Evolutionary conservation across 2,113 vertebrate species (phyloP).

Genomic region (Peucedramus taeniatus): DNA sequence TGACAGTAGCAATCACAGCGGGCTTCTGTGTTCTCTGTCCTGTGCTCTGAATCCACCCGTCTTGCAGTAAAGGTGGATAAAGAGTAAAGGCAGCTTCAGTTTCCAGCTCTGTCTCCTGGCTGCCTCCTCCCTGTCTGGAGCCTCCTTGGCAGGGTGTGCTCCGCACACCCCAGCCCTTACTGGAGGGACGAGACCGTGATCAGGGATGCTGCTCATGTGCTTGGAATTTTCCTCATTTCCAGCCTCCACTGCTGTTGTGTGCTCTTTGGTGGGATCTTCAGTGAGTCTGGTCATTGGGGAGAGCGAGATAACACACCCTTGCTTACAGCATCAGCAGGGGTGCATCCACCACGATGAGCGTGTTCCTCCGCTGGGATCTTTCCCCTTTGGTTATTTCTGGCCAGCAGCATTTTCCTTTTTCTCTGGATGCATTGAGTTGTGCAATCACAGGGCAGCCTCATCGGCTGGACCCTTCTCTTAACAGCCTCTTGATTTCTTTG

Average conservation of each 20-base stretch:
- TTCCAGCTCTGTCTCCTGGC: not conserved
- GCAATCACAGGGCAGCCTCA: not conserved
- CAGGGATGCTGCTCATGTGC: not conserved
- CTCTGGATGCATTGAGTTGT: not conserved
- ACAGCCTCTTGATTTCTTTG: not conserved
- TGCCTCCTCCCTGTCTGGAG: not conserved
- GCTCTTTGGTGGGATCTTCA: not conserved
- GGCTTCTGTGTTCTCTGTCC: not conserved
- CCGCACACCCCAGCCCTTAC: not conserved
- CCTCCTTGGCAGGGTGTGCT: not conserved
- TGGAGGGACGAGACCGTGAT: not conserved
- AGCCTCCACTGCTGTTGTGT: not conserved
- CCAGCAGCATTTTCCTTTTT: not conserved
- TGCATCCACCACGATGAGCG: not conserved
- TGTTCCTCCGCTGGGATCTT: not conserved
- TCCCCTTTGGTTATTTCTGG: not conserved
- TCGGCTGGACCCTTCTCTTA: not conserved
- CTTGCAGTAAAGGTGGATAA: not conserved
- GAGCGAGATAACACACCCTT: not conserved
- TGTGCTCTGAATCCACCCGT: not conserved
- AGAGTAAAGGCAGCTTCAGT: not conserved
- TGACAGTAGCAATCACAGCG: not conserved
- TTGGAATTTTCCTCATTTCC: conserved; percentile 11
- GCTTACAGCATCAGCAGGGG: not conserved
- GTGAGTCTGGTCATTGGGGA: not conserved